phyloP scores from a whole-genome alignment of 2,888 invertebrate genomes.

The Diadromus collaris region DNA sequence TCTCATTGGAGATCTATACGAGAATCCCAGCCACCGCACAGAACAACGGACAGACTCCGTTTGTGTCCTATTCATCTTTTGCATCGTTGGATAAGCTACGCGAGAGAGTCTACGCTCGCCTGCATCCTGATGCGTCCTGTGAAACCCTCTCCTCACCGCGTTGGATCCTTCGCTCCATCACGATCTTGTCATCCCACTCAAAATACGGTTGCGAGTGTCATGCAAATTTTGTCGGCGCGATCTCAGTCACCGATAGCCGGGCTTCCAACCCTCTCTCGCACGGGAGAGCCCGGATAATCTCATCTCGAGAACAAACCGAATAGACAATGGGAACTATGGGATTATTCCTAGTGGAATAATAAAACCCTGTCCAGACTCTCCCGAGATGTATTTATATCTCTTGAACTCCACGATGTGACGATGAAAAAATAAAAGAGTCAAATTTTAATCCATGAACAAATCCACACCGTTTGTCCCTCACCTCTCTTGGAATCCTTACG shows the following conservation, averaged over 20 bases:
- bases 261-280: conserved; percentile 22
- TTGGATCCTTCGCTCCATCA: conserved; percentile 54
- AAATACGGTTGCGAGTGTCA: conserved; percentile 61
- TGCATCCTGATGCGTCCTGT: conserved; percentile 38
- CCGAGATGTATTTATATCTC: conserved; percentile 27
- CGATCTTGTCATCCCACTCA: conserved; percentile 61
- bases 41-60: conserved; percentile 35
- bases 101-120: not conserved
- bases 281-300: conserved; percentile 23
- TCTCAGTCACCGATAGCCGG: conserved; percentile 52
- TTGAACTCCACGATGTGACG: not conserved
- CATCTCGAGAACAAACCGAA: conserved; percentile 53
- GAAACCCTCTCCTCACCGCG: conserved; percentile 35
- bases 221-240: conserved; percentile 58
- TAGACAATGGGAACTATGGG: conserved; percentile 51
- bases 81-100: conserved; percentile 40
- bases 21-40: conserved; percentile 41
- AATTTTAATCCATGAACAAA: not conserved
- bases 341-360: conserved; percentile 42
- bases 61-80: conserved; percentile 53
- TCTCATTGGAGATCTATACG: conserved; percentile 51
- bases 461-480: not conserved
- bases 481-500: not conserved
- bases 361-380: conserved; percentile 11
- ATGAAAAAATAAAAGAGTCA: not conserved